Base-by-base conservation (phyloP, 2,888 invertebrate species). In the Caenorhabditis sp. region DNA sequence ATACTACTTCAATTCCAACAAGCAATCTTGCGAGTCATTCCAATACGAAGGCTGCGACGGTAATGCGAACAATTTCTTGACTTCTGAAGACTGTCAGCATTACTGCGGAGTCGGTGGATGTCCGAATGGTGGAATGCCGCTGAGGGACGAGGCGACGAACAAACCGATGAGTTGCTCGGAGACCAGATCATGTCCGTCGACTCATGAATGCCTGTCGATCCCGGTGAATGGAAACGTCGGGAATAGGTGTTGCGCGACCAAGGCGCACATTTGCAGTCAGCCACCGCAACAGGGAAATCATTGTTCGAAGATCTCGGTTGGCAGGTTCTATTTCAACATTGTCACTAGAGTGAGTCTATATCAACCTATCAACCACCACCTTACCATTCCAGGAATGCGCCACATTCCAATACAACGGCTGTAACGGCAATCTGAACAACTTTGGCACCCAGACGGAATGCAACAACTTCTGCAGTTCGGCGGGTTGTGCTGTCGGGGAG, bases 81-180 rank as follows among this genome's bases (percentile, higher is more conserved):
- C 83, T 13, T 74, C 86, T 6, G 88, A 88, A 44, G 85, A 88
- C 50, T 90, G 90, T 35, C 88, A 90, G 28, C 83, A 86, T 13
- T 90, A 88, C 56, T 90, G 90, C 74, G 90, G 89, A 50, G 88
- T 89, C 15, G 90, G 90, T 13, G 90, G 89, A 11, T 90, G 90
- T 82, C 90, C 90, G n/a, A 89, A 90, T 69, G 90, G 90, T 2
- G 90, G 90, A 20, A 85, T 84, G 76, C 90, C 90, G 13, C 56
- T 89, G 56, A 68, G 89, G 20, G 89, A 89, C 55, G 79, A 87
- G 28, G 65, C 69, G 1, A 85, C 85, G 24, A 89, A 88, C 64
- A 87, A 89, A 47, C 88, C 88, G 55, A 84, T 80, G 83, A 69
- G 68, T 11, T 87, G 87, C 67, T 81, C 81, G 3, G 86, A 84